phyloP scores from a whole-genome alignment of 2,888 invertebrate species.

The Magallana nippona region DNA sequence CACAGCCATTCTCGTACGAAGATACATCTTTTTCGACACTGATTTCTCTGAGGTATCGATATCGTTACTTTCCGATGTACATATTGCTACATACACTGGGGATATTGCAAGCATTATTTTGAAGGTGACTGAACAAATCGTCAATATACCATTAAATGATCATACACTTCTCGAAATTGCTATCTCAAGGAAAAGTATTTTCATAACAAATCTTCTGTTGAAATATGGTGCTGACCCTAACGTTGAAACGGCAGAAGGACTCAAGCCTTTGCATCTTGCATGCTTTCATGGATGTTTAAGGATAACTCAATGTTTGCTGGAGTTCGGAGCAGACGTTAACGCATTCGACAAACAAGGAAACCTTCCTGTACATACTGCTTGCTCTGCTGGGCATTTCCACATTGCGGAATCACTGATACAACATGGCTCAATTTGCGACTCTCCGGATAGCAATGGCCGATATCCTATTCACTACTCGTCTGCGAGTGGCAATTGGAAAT shows the following conservation, averaged over 20 bases:
- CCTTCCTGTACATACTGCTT: conserved; percentile 52
- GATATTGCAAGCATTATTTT: neutral
- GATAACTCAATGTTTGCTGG: conserved; percentile 45
- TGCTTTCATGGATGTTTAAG: conserved; percentile 38
- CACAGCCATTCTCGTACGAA: neutral
- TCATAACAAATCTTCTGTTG: conserved; percentile 41
- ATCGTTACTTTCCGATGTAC: neutral
- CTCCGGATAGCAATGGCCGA: conserved; percentile 49
- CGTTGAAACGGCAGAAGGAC: conserved; percentile 30
- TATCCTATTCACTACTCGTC: conserved; percentile 54
- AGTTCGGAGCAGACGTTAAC: conserved; percentile 43
- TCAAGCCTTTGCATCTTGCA: conserved; percentile 51
- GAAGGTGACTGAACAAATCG: neutral
- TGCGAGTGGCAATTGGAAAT: conserved; percentile 50
- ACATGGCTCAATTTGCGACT: conserved; percentile 46
- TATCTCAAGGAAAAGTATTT: conserved; percentile 42
- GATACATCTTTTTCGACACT: neutral
- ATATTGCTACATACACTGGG: neutral
- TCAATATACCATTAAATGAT: neutral
- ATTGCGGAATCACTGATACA: conserved; percentile 47
- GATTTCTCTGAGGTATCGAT: neutral
- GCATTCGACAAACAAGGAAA: conserved; percentile 22
- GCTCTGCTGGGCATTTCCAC: conserved; percentile 38
- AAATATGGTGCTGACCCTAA: conserved; percentile 43
- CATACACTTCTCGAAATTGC: conserved; percentile 43